Conservation (phyloP, 2,797 vertebrate genomes). For the Sciaenops ocellatus region DNA sequence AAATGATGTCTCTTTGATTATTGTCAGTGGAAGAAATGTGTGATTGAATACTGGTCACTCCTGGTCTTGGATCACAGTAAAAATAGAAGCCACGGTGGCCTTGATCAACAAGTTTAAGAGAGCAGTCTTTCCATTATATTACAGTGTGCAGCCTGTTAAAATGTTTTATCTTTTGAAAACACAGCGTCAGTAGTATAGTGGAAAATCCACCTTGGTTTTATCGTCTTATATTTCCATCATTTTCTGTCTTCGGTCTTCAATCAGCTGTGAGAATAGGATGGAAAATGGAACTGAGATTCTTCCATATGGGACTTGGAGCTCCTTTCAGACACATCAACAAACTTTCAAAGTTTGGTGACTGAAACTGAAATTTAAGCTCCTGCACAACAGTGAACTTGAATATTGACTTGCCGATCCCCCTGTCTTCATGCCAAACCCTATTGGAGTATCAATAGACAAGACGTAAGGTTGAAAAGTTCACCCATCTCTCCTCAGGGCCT, state of each 20-base stretch:
- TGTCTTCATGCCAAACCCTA: constrained; percentile 57
- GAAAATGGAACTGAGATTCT: constrained; percentile 60
- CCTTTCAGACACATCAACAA: constrained; percentile 50
- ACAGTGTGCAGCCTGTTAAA: constrained; percentile 13
- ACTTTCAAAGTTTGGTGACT: constrained; percentile 58
- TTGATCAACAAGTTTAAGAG: constrained; percentile 36
- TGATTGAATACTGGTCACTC: background rate
- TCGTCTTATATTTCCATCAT: constrained; percentile 53
- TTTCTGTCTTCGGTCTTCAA: constrained; percentile 58
- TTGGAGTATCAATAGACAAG: constrained; percentile 78
- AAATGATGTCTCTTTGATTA: background rate
- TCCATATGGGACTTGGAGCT: constrained; percentile 47
- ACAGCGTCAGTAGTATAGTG: constrained; percentile 26
- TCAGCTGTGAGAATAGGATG: constrained; percentile 46
- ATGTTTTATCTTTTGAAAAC: constrained; percentile 47
- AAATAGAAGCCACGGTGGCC: background rate
- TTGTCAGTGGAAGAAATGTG: background rate
- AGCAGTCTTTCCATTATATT: constrained; percentile 34
- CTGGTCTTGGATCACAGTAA: constrained; percentile 9
- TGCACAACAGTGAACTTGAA: constrained; percentile 57
- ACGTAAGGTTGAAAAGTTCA: constrained; percentile 83
- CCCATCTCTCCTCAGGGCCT: constrained; percentile 75
- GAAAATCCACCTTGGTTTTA: constrained; percentile 53
- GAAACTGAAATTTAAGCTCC: constrained; percentile 52
- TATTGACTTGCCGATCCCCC: constrained; percentile 66